phyloP scores from a whole-genome alignment of 2,113 vertebrate species.

The Amblyopsis rosae region DNA sequence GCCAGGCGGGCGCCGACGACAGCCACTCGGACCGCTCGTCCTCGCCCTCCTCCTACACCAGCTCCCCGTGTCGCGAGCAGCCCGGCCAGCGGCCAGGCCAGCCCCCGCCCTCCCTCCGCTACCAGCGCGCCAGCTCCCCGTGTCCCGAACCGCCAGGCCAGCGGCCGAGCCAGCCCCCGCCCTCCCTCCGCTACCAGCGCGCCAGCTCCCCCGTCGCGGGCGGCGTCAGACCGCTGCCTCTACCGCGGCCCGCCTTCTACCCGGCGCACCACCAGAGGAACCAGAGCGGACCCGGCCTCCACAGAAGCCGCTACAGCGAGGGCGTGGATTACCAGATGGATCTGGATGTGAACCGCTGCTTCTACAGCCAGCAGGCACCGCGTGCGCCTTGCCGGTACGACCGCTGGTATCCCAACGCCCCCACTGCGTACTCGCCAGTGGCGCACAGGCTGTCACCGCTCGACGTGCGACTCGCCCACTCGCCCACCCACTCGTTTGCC shows the following conservation, averaged over 20 bases:
- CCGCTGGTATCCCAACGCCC: conserved; percentile 61
- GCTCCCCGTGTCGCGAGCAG: conserved; percentile 68
- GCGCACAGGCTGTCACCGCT: conserved; percentile 61
- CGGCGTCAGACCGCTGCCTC: conserved; percentile 44
- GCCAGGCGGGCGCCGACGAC: conserved; percentile 78
- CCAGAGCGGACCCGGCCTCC: conserved; percentile 51
- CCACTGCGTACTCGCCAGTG: conserved; percentile 44
- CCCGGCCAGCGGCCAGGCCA: conserved; percentile 47
- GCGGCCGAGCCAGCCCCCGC: conserved; percentile 46
- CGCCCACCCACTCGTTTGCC: conserved; percentile 62
- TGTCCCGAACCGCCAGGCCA: conserved; percentile 59
- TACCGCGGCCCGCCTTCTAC: conserved; percentile 51
- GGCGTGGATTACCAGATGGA: conserved; percentile 56
- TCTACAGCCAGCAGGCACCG: conserved; percentile 62
- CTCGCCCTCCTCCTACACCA: conserved; percentile 75
- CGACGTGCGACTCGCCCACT: conserved; percentile 71
- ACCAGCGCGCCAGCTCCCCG: conserved; percentile 54
- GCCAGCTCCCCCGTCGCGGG: conserved; percentile 24
- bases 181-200: conserved; percentile 37
- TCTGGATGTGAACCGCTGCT: conserved; percentile 58
- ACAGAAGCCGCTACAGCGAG: conserved; percentile 56
- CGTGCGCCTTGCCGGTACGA: conserved; percentile 49
- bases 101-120: conserved; percentile 40
- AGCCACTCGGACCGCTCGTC: conserved; percentile 82
- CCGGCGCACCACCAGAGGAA: conserved; percentile 37